phyloP scores from a whole-genome alignment of 1,140 invertebrate species.

The Holotrichia oblita region DNA sequence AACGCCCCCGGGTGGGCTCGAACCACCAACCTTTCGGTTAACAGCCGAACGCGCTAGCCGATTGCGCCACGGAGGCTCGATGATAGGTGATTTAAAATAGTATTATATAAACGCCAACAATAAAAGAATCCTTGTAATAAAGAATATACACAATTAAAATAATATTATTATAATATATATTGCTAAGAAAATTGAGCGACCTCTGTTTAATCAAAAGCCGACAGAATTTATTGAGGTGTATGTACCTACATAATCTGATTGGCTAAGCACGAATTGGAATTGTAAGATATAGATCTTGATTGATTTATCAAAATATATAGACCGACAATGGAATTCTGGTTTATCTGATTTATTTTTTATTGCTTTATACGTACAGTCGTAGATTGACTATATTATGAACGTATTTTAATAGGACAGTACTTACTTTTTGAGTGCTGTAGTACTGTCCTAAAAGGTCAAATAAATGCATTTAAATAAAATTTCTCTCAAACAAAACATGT shows the following conservation, averaged over 20 bases:
- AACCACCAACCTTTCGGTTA: conserved; percentile 82
- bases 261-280: not conserved
- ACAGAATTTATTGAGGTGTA: not conserved
- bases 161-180: not conserved
- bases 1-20: conserved; percentile 74
- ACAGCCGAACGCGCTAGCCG: conserved; percentile 80
- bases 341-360: no score
- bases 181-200: not conserved
- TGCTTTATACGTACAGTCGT: no score
- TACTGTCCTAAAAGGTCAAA: not conserved
- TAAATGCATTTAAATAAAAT: not conserved
- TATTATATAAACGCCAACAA: not conserved
- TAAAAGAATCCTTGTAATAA: not conserved
- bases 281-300: not conserved
- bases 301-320: conserved; percentile 1
- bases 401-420: not conserved
- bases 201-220: not conserved
- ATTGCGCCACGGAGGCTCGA: conserved; percentile 72
- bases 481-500: no score
- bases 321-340: not conserved
- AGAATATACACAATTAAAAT: not conserved
- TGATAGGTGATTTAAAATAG: not conserved
- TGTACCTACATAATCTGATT: not conserved
- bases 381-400: no score
- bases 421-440: not conserved